These are phyloP conservation scores for Hylaea fasciaria DNA, from an alignment of 2,888 invertebrate species.

Conservation along the genomic window DNA sequence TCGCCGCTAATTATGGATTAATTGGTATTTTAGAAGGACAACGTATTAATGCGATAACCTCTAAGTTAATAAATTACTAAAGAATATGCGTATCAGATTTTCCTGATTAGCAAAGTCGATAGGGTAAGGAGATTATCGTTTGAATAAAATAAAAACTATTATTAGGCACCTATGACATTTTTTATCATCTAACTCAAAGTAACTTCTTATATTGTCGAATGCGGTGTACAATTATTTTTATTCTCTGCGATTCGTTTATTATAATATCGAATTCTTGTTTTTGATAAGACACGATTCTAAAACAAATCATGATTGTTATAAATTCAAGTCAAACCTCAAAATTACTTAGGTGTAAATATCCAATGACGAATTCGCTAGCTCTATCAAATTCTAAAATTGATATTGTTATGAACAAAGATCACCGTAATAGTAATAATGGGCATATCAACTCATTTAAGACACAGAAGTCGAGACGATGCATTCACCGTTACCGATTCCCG, in stretches of 20 bases:
- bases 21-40: slow-evolving; percentile 26
- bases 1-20: slow-evolving; percentile 42
- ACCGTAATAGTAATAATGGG: not conserved
- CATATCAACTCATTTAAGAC: slow-evolving; percentile 36
- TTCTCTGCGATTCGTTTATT: too few species aligned
- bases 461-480: slow-evolving; percentile 50
- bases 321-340: too few species aligned
- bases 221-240: too few species aligned
- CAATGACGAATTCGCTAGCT: too few species aligned
- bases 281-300: too few species aligned
- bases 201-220: too few species aligned
- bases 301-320: too few species aligned
- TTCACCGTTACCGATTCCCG: slow-evolving; percentile 69
- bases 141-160: too few species aligned
- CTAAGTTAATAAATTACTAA: slow-evolving; percentile 5
- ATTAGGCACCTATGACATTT: too few species aligned
- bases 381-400: not conserved
- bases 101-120: slow-evolving; percentile 1
- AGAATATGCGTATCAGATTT: not conserved
- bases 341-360: too few species aligned
- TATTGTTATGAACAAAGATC: not conserved
- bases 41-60: slow-evolving; percentile 14
- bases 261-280: too few species aligned
- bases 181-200: too few species aligned
- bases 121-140: not conserved